A percentile compares a stretch with the other conserved stretches of the same genome.
Conservation (phyloP, 2,888 invertebrate species). For the Noctua pronuba region DNA sequence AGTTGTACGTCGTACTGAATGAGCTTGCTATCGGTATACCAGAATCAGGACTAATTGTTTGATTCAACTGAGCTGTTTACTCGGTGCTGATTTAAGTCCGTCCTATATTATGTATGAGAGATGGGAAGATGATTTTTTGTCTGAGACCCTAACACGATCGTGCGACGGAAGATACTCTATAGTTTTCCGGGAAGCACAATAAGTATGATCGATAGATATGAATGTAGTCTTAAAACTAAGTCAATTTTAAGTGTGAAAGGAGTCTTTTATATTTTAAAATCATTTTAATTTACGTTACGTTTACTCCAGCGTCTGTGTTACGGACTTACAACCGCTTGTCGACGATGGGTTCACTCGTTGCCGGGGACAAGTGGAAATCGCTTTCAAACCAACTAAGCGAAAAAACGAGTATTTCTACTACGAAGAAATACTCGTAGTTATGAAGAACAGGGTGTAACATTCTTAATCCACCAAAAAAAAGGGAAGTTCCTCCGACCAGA, state of each 20-base stretch:
- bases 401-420: too few relatives aligned
- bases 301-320: too few relatives aligned
- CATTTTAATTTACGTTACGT: neutral
- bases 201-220: neutral
- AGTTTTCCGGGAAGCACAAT: neutral
- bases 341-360: neutral
- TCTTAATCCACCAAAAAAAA: neutral
- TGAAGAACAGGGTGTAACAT: neutral
- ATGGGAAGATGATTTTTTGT: neutral
- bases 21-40: conserved; percentile 50
- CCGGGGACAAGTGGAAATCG: too few relatives aligned
- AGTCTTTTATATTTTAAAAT: neutral
- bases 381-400: too few relatives aligned
- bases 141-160: neutral
- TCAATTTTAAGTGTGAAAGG: too few relatives aligned
- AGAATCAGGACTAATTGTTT: conserved; percentile 56
- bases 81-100: conserved; percentile 41
- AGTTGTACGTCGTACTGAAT: conserved; percentile 42
- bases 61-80: conserved; percentile 44
- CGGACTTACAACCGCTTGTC: neutral
- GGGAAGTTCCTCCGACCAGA: too few relatives aligned
- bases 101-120: neutral
- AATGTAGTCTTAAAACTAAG: too few relatives aligned
- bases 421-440: too few relatives aligned
- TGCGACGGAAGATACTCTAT: neutral